Evolutionary conservation across 2,888 invertebrate genomes (phyloP).

Genomic region (Schizaphis graminum): DNA sequence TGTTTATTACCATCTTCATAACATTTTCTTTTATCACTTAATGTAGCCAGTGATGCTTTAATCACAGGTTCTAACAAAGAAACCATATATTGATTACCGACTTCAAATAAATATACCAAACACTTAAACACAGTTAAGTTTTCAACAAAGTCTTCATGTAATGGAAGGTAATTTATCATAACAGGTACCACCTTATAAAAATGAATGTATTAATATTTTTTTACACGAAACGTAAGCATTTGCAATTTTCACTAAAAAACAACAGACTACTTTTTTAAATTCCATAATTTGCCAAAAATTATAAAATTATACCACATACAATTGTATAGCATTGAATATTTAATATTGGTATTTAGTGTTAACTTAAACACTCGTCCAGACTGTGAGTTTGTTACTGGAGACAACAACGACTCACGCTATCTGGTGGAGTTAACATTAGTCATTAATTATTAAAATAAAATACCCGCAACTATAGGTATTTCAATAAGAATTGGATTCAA

Average conservation of each 20-base stretch:
- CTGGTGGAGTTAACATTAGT: too few relatives aligned
- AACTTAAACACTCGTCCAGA: too few relatives aligned
- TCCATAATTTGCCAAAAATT: not conserved
- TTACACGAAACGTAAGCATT: not conserved
- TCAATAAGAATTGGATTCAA: not conserved
- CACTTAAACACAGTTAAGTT: slow-evolving; percentile 80
- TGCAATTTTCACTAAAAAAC: not conserved
- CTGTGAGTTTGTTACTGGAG: too few relatives aligned
- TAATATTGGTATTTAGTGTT: not conserved
- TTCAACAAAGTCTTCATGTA: slow-evolving; percentile 82
- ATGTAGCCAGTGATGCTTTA: slow-evolving; percentile 59
- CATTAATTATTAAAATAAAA: not conserved
- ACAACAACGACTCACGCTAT: too few relatives aligned
- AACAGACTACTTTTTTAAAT: not conserved
- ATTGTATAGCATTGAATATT: not conserved
- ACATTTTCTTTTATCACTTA: slow-evolving; percentile 56
- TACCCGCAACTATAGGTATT: not conserved
- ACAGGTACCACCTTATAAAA: slow-evolving; percentile 55
- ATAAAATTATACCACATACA: not conserved
- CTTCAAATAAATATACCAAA: slow-evolving; percentile 76
- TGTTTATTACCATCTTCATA: slow-evolving; percentile 51
- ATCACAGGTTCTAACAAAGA: slow-evolving; percentile 40
- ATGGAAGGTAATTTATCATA: slow-evolving; percentile 79
- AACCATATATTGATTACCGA: slow-evolving; percentile 71
- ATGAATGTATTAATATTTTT: not conserved